Evolutionary conservation across 2,888 invertebrate species (phyloP), one percentile per base, ranked within the genome.

Genomic region (Torymus tubicola): DNA sequence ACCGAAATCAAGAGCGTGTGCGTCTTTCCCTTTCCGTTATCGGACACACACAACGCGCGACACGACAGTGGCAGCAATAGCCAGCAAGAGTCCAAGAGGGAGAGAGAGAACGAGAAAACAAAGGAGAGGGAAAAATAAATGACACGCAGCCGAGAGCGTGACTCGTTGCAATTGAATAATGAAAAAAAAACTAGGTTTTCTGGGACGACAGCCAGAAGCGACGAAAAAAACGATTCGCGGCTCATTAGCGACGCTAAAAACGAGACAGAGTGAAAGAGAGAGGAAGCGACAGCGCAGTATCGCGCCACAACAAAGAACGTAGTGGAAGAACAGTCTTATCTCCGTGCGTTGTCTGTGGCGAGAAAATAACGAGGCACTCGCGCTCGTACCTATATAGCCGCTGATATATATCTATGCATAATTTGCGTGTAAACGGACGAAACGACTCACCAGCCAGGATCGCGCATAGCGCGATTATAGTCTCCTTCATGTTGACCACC

Each of bases 401-500:
- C 24, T 24, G 24, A 16, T 14, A 52, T 65, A 12, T 52, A 18
- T 61, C 10, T 53, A 14, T 16, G 14, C 53, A 24, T 24, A 24
- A 24, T 24, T 24, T 24, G 24, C 24, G 24, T 24, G 71, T n/a
- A 50, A 55, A 58, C 21, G 8, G 57, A 13, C 12, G 50, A 73
- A 64, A 16, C 70, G 73, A 88, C 91, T 91, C 86, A 92, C 92
- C 91, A 88, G 90, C 90, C 83, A 92, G 84, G 84, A 91, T 86
- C 89, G 91, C 91, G 90, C 91, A 87, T 57, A 92, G 88, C 91
- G 91, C 91, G 86, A 90, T 83, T 80, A 88, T 83, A 57, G 86
- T 84, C 83, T 85, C 83, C 85, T 89, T 91, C 92, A 92, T 92
- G 82, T 86, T 91, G 81, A 61, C 42, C 31, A 42, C 24, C 24